Conservation (phyloP, 92 coral and sea anemone genomes). For the Umimayanthus kanabou region DNA sequence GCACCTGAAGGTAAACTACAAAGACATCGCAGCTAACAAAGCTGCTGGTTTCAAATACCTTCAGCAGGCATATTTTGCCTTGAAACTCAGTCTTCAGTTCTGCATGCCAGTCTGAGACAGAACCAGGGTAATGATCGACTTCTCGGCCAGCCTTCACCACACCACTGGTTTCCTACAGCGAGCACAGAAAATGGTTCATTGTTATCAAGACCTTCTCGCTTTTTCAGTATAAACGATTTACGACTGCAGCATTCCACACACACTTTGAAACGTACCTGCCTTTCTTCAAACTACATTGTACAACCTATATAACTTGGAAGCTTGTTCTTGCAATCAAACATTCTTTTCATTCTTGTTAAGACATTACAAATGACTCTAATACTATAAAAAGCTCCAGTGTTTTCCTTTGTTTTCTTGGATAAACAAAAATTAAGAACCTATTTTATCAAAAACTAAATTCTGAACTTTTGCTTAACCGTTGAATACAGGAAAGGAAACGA, state of each 20-base stretch:
- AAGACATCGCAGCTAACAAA: not conserved
- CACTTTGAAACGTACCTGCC: no score
- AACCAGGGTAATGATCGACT: slow-evolving; percentile 68
- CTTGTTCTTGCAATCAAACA: no score
- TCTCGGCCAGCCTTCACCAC: slow-evolving; percentile 78
- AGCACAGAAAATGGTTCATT: not conserved
- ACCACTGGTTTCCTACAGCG: slow-evolving; percentile 75
- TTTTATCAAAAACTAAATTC: no score
- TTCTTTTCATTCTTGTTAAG: no score
- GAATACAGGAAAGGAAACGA: no score
- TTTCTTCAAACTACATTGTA: no score
- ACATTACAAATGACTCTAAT: no score
- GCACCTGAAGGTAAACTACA: not conserved
- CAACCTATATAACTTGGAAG: no score
- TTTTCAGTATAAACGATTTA: not conserved
- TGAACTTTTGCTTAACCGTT: no score
- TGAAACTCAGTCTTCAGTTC: slow-evolving; percentile 62
- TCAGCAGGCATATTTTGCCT: slow-evolving; percentile 67
- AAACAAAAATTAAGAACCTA: no score
- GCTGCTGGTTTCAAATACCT: slow-evolving; percentile 48
- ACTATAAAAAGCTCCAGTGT: no score
- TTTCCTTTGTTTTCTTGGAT: no score
- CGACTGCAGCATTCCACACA: not conserved
- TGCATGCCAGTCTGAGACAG: slow-evolving; percentile 54
- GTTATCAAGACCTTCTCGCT: not conserved